Percentiles rank a stretch among this genome's conserved stretches.
Conservation (phyloP, 2,113 vertebrate genomes). For the Thinocorus orbignyianus region DNA sequence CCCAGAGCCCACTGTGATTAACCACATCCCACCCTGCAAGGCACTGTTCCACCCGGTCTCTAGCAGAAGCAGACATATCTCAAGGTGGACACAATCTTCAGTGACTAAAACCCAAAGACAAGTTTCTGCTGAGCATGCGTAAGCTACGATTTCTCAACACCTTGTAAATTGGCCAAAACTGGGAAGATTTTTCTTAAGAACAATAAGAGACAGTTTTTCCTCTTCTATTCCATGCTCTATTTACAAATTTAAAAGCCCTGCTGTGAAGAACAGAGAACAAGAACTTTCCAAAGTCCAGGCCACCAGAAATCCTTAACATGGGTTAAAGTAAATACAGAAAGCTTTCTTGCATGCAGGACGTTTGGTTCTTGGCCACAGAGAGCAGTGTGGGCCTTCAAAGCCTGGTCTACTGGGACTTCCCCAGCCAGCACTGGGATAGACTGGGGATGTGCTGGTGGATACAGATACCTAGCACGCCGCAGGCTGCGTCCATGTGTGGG, state of each 20-base stretch:
- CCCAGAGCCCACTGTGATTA: background rate
- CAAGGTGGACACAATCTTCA: background rate
- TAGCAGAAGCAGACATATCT: background rate
- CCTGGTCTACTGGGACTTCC: background rate
- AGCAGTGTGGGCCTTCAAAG: background rate
- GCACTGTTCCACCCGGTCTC: background rate
- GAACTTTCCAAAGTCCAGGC: background rate
- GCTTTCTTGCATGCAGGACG: background rate
- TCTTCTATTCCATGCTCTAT: background rate
- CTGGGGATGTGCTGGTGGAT: background rate
- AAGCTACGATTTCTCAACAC: background rate
- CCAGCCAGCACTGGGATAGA: background rate
- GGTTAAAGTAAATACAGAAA: background rate
- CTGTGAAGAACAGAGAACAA: background rate
- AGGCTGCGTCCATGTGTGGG: constrained; percentile 94
- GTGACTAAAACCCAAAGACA: background rate
- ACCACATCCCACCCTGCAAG: background rate
- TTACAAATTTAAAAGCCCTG: background rate
- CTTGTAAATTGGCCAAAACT: background rate
- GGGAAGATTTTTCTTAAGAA: constrained; percentile 2
- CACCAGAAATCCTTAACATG: background rate
- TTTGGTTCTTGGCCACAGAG: background rate
- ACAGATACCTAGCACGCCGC: constrained; percentile 89
- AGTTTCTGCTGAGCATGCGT: background rate
- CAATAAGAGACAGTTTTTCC: background rate